phyloP scores from a whole-genome alignment of 2,888 invertebrate species.

The Diabrotica balteata region DNA sequence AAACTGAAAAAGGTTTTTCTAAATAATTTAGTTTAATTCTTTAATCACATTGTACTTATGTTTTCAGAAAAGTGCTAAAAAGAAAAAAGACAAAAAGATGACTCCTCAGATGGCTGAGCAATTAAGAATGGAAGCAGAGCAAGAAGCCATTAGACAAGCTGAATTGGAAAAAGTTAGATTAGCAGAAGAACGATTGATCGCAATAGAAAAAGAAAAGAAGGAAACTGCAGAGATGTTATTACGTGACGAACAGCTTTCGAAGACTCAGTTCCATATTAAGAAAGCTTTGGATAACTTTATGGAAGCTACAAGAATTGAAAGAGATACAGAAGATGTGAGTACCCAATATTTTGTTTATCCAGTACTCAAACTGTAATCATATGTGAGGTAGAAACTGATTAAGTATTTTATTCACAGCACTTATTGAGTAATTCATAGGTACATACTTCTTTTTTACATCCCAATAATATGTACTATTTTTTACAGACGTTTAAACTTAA shows the following conservation, averaged over 20 bases:
- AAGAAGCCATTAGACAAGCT: conserved; percentile 39
- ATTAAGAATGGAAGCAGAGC: conserved; percentile 41
- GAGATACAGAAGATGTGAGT: conserved; percentile 26
- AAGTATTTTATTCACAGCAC: too few relatives aligned
- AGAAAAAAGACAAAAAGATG: conserved; percentile 50
- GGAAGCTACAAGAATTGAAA: conserved; percentile 16
- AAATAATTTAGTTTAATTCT: background rate
- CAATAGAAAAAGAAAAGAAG: conserved; percentile 55
- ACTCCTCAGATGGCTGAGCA: conserved; percentile 45
- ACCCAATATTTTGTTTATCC: background rate
- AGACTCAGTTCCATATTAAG: conserved; percentile 36
- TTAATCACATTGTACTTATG: background rate
- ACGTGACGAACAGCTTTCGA: conserved; percentile 51
- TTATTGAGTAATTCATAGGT: too few relatives aligned
- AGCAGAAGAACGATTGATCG: conserved; percentile 49
- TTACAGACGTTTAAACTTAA: too few relatives aligned
- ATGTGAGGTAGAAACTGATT: background rate
- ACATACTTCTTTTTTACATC: too few relatives aligned
- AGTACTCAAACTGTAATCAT: background rate
- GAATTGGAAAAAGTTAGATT: conserved; percentile 42
- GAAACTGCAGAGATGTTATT: conserved; percentile 49
- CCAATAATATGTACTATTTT: too few relatives aligned
- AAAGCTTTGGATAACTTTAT: conserved; percentile 2
- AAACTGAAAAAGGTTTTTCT: conserved; percentile 10
- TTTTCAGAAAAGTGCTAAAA: conserved; percentile 7